Evolutionary conservation across 2,113 vertebrate species (phyloP).

Genomic region (Thalassarche chlororhynchos): DNA sequence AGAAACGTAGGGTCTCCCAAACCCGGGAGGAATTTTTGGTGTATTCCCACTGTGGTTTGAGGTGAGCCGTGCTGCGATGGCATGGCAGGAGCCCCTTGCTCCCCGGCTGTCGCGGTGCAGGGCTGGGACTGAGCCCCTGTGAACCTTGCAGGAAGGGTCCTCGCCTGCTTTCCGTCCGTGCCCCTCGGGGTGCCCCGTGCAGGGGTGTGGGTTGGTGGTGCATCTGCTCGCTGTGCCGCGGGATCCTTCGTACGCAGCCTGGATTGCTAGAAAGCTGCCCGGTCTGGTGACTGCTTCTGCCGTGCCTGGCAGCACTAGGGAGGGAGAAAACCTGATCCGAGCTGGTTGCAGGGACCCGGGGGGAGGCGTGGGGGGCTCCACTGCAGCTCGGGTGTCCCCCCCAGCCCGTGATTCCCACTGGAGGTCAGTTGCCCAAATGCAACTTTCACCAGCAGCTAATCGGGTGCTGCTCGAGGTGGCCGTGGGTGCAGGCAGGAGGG

Average conservation of each 20-base stretch:
- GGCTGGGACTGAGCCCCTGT: background rate
- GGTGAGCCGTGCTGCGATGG: fast-evolving
- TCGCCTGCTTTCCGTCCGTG: background rate
- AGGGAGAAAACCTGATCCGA: background rate
- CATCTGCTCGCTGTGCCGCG: fast-evolving
- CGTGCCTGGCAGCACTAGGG: fast-evolving
- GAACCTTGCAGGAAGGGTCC: too few relatives aligned
- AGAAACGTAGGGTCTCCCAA: fast-evolving
- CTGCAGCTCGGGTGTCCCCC: background rate
- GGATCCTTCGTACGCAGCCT: fast-evolving
- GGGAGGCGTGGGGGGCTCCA: background rate
- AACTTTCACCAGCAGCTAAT: fast-evolving
- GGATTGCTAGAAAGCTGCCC: background rate
- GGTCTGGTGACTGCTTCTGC: background rate
- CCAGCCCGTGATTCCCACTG: fast-evolving
- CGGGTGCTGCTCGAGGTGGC: background rate
- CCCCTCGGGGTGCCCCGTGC: fast-evolving
- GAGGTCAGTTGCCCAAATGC: fast-evolving
- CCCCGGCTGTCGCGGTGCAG: background rate
- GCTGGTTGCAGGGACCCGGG: fast-evolving
- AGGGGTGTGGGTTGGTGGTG: fast-evolving
- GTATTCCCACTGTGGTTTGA: background rate
- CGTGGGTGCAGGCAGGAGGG: background rate
- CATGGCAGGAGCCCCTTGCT: background rate
- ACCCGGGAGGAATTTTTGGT: fast-evolving